Conservation (phyloP, 2,113 vertebrate species). For the Notarius quadriscutis region DNA sequence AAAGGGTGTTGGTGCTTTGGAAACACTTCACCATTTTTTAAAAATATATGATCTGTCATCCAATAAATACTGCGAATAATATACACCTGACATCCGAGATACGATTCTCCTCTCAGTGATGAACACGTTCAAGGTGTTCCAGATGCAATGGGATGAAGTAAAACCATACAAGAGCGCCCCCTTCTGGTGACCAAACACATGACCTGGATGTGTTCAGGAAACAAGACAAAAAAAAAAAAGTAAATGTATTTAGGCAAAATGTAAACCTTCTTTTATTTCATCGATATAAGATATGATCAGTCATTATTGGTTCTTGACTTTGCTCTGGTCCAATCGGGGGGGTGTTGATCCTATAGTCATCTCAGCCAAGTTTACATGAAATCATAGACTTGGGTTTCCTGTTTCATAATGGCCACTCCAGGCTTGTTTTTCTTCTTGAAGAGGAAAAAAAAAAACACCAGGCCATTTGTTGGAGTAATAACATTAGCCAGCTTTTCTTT, state of each 20-base stretch:
- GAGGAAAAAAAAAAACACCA: slow-evolving; percentile 9
- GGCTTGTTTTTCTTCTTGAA: slow-evolving; percentile 20
- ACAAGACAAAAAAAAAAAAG: not conserved
- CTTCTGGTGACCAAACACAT: slow-evolving; percentile 11
- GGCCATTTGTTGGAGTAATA: slow-evolving; percentile 14
- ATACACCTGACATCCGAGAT: not conserved
- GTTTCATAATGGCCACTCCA: slow-evolving; percentile 31
- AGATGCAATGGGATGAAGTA: not conserved
- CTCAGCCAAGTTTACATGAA: slow-evolving; percentile 18
- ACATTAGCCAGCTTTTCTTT: slow-evolving; percentile 31
- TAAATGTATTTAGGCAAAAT: not conserved
- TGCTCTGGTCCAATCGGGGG: not conserved
- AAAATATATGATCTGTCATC: not conserved
- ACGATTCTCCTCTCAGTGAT: not conserved
- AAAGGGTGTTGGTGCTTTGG: not conserved
- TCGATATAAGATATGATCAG: not conserved
- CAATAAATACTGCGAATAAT: slow-evolving; percentile 1
- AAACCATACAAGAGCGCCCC: slow-evolving; percentile 14
- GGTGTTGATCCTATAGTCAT: not conserved
- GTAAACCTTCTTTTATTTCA: slow-evolving; percentile 7
- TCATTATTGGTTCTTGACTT: not conserved
- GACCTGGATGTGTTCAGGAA: not conserved
- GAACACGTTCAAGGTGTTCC: not conserved
- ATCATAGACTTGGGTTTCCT: slow-evolving; percentile 16
- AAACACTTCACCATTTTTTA: not conserved